Evolutionary conservation across 2,888 invertebrate species (phyloP).

Genomic region (Xestia ashworthii): DNA sequence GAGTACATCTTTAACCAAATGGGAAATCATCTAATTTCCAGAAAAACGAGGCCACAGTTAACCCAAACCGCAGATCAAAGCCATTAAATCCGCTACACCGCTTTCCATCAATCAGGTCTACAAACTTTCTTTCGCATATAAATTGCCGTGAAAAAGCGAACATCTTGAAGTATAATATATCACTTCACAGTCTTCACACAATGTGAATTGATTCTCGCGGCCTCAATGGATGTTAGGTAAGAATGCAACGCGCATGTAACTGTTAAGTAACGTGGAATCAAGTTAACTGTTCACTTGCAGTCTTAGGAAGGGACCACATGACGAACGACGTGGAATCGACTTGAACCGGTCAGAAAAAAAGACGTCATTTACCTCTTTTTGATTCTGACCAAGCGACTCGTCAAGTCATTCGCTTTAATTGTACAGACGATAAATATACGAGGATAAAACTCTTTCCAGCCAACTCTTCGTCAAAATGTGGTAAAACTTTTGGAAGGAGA

Average conservation of each 20-base stretch:
- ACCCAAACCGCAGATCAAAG: constrained; percentile 12
- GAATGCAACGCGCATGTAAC: constrained; percentile 57
- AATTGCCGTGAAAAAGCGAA: constrained; percentile 20
- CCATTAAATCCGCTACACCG: constrained; percentile 27
- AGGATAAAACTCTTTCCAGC: neutral
- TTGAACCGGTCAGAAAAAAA: neutral
- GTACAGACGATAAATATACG: neutral
- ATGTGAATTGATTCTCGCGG: constrained; percentile 52
- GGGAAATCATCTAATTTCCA: constrained; percentile 15
- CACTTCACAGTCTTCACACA: constrained; percentile 28
- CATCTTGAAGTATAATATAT: constrained; percentile 26
- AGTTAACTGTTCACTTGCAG: constrained; percentile 51
- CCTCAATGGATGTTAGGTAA: constrained; percentile 57
- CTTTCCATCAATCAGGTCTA: constrained; percentile 37
- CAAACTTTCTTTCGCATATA: constrained; percentile 35
- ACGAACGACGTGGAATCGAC: neutral
- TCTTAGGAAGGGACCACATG: neutral
- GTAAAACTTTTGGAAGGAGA: neutral
- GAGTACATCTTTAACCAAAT: constrained; percentile 1
- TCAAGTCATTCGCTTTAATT: neutral
- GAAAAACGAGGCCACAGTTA: constrained; percentile 14
- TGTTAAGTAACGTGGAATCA: constrained; percentile 53
- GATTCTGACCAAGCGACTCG: neutral
- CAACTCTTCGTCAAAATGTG: neutral
- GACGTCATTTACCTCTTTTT: neutral